These are phyloP conservation scores for Holcopasites calliopsidis DNA, from an alignment of 1,140 invertebrate genomes.

Conservation along the genomic window DNA sequence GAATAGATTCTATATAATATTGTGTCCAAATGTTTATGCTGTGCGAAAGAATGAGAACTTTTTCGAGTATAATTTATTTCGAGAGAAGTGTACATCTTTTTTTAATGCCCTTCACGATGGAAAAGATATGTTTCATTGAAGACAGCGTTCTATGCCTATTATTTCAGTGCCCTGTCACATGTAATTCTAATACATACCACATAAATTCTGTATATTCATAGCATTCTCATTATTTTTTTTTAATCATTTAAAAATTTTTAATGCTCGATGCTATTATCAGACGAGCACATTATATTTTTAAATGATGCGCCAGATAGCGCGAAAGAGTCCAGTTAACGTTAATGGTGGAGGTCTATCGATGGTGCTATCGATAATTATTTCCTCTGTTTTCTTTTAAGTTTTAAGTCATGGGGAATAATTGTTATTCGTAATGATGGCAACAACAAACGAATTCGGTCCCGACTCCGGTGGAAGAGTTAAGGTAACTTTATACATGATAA, in stretches of 20 bases:
- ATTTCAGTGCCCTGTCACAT: neutral
- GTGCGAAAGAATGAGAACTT: conserved; percentile 10
- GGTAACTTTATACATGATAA: conserved; percentile 74
- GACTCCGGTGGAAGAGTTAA: conserved; percentile 90
- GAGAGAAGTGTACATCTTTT: conserved; percentile 43
- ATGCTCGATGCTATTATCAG: neutral
- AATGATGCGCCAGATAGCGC: neutral
- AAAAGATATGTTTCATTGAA: conserved; percentile 34
- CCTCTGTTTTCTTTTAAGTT: neutral
- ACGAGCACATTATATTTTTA: neutral
- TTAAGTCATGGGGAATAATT: neutral
- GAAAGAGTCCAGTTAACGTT: too few relatives aligned
- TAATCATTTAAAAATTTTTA: too few relatives aligned
- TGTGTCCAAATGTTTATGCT: neutral
- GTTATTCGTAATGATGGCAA: conserved; percentile 78
- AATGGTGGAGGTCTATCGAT: too few relatives aligned
- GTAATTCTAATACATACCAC: neutral
- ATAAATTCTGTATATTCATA: neutral
- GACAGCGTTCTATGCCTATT: neutral
- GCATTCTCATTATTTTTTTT: too few relatives aligned
- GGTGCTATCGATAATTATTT: neutral
- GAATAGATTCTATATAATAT: conserved; percentile 1
- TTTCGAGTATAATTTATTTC: conserved; percentile 38
- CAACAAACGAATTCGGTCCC: conserved; percentile 88
- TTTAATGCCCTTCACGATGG: conserved; percentile 33